Percentiles rank a stretch among this genome's conserved stretches.
phyloP scores from a whole-genome alignment of 2,113 vertebrate species.

The Polypterus bichir region DNA sequence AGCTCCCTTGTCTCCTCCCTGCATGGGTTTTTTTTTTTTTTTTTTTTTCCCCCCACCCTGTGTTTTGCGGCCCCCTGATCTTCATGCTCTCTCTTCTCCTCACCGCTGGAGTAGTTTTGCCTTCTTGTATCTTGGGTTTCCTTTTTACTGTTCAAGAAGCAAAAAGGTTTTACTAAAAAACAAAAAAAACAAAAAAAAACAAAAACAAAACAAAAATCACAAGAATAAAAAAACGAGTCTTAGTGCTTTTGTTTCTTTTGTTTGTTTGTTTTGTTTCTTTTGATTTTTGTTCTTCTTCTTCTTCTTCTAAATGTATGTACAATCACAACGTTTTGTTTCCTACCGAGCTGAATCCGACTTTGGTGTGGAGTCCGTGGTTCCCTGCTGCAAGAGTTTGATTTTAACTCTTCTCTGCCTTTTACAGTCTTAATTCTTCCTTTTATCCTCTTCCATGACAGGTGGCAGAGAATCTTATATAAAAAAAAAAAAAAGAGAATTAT shows the following conservation, averaged over 20 bases:
- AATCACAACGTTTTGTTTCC: constrained; percentile 45
- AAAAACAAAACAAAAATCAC: too few species aligned
- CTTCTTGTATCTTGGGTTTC: constrained; percentile 25
- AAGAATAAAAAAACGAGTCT: too few species aligned
- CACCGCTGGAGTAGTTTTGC: constrained; percentile 22
- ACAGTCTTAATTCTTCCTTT: constrained; percentile 63
- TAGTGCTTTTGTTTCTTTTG: constrained; percentile 14
- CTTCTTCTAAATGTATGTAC: constrained; percentile 67
- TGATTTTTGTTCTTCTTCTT: constrained; percentile 25
- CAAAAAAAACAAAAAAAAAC: constrained; percentile 25
- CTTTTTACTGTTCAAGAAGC: constrained; percentile 31
- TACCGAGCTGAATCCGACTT: constrained; percentile 56
- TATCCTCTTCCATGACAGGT: constrained; percentile 59
- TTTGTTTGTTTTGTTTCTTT: constrained; percentile 16
- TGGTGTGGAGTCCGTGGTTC: constrained; percentile 60
- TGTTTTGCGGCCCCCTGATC: constrained; percentile 15
- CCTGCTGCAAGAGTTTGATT: constrained; percentile 60
- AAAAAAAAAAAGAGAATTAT: constrained; percentile 34
- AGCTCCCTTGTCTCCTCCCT: not conserved
- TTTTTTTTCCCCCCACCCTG: constrained; percentile 17
- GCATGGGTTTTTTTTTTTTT: not conserved
- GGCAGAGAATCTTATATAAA: constrained; percentile 50
- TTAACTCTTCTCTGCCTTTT: constrained; percentile 53
- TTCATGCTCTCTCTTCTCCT: constrained; percentile 5
- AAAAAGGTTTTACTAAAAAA: constrained; percentile 48